These are phyloP conservation scores for Aleadryas rufinucha DNA, from an alignment of 2,113 vertebrate species.

Conservation along the genomic window DNA sequence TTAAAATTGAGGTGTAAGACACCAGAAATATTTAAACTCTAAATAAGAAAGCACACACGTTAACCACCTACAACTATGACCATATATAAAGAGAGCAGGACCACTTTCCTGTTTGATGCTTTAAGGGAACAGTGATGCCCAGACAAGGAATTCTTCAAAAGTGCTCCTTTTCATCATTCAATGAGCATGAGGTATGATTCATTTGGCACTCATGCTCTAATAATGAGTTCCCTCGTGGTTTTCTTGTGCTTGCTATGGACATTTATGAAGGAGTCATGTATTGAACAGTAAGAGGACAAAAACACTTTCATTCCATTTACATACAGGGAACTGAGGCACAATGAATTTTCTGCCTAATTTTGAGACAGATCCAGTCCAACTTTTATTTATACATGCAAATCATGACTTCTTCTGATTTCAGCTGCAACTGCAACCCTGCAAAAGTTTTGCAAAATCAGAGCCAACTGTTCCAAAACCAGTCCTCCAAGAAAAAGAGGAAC, in stretches of 20 bases:
- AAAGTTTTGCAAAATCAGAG: neutral
- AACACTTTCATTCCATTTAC: neutral
- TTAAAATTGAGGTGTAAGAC: neutral
- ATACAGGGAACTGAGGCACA: neutral
- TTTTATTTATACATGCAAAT: neutral
- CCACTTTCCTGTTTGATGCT: neutral
- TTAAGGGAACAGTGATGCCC: neutral
- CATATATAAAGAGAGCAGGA: neutral
- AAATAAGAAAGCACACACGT: neutral
- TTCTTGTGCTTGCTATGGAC: neutral
- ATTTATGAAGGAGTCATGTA: neutral
- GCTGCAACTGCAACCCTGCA: neutral
- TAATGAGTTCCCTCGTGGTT: neutral
- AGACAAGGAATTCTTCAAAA: neutral
- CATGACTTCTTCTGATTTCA: neutral
- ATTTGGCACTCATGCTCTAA: neutral
- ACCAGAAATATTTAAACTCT: neutral
- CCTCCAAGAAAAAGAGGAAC: neutral
- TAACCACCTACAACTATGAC: neutral
- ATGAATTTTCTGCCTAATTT: neutral
- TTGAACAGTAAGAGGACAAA: neutral
- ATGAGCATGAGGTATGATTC: neutral
- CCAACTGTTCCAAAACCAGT: neutral
- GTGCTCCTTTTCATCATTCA: neutral
- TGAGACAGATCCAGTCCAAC: neutral